Evolutionary conservation across 2,888 invertebrate genomes (phyloP).

Genomic region (Cheilosia impressa): DNA sequence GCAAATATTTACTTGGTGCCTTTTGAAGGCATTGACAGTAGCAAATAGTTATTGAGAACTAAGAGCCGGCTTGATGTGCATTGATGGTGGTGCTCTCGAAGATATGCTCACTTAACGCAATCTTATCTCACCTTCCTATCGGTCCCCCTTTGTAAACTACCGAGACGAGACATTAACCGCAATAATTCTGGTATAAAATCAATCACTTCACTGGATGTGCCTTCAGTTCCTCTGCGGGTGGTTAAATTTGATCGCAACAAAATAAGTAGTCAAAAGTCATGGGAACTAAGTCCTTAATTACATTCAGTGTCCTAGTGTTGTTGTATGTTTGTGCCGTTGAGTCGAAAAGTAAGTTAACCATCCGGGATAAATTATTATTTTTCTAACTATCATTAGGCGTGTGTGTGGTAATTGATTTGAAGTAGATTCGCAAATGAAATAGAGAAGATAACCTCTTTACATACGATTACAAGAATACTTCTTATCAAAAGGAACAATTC

Average conservation of each 20-base stretch:
- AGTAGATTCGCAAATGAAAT: not conserved
- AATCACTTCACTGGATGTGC: constrained; percentile 14
- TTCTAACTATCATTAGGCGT: not conserved
- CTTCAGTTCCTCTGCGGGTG: constrained; percentile 45
- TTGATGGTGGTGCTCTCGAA: constrained; percentile 37
- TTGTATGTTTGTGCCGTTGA: constrained; percentile 15
- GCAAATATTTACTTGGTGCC: constrained; percentile 32
- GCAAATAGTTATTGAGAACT: constrained; percentile 54
- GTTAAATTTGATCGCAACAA: constrained; percentile 2
- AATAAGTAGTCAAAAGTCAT: constrained; percentile 13
- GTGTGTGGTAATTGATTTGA: not conserved
- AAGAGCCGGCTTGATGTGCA: constrained; percentile 38
- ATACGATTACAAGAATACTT: not conserved
- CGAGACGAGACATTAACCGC: constrained; percentile 47
- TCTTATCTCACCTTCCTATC: constrained; percentile 68
- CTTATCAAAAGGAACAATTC: not conserved
- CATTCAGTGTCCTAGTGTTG: constrained; percentile 45
- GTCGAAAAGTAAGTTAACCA: constrained; percentile 63
- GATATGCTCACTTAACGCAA: constrained; percentile 55
- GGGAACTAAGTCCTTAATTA: constrained; percentile 12
- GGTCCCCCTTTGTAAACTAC: constrained; percentile 45
- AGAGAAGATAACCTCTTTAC: not conserved
- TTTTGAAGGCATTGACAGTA: constrained; percentile 41
- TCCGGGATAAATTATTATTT: not conserved
- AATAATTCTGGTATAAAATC: constrained; percentile 58